Conservation (phyloP, 2,113 vertebrate species). For the Rhea pennata region DNA sequence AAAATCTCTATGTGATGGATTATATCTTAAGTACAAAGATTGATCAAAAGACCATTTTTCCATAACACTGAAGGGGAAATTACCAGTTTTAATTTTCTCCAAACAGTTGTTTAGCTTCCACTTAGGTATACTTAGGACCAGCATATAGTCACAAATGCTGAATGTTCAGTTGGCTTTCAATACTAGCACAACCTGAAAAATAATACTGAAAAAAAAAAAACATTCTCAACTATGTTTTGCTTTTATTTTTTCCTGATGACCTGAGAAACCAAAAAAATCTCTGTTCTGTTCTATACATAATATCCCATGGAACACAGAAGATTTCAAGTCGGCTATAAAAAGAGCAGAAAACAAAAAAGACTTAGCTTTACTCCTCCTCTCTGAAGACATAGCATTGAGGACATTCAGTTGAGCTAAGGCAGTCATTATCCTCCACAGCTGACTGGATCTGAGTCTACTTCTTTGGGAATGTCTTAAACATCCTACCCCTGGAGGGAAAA, state of each 20-base stretch:
- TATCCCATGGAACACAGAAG: background rate
- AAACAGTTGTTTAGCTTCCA: background rate
- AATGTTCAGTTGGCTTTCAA: background rate
- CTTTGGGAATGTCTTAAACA: background rate
- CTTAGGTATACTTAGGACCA: background rate
- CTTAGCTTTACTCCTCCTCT: background rate
- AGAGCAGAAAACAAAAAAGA: background rate
- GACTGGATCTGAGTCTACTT: background rate
- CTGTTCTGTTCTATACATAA: background rate
- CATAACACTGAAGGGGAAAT: background rate
- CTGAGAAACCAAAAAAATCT: background rate
- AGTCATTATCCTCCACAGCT: background rate
- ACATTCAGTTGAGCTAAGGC: background rate
- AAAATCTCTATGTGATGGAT: background rate
- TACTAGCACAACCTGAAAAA: background rate
- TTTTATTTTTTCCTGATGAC: background rate
- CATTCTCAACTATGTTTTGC: background rate
- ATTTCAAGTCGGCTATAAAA: background rate
- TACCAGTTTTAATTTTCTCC: background rate
- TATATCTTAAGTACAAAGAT: background rate
- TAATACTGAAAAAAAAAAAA: background rate
- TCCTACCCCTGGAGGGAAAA: background rate
- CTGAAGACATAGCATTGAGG: background rate
- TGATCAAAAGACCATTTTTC: background rate
- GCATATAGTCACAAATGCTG: background rate